A percentile compares a stretch with the other conserved stretches of the same genome.
Evolutionary conservation across 2,113 vertebrate species (phyloP).

Genomic region (Pollimyrus isidori): DNA sequence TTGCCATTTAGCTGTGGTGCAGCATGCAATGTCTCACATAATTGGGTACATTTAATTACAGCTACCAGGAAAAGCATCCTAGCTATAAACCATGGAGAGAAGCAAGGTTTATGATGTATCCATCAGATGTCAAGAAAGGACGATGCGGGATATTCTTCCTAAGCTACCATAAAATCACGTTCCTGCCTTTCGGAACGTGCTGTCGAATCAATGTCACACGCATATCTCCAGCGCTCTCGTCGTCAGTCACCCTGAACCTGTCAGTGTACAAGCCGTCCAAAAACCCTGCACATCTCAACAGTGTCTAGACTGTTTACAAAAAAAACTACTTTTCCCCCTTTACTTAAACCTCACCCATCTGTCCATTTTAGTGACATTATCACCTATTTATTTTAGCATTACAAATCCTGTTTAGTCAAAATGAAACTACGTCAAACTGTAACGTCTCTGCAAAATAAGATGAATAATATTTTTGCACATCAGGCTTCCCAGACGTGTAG

Average conservation of each 20-base stretch:
- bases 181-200: not conserved
- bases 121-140: not conserved
- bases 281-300: not conserved
- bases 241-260: not conserved
- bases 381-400: not conserved
- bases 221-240: not conserved
- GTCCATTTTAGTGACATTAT: not conserved
- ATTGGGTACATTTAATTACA: not conserved
- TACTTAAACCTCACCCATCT: not conserved
- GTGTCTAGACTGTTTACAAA: not conserved
- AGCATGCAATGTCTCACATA: not conserved
- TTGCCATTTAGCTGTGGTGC: not conserved
- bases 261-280: not conserved
- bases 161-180: not conserved
- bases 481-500: slow-evolving; percentile 9
- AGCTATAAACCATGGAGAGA: not conserved
- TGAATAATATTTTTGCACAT: slow-evolving; percentile 1
- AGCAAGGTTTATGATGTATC: not conserved
- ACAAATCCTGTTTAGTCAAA: not conserved
- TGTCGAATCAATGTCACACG: not conserved
- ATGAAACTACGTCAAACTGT: not conserved
- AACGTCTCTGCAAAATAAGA: not conserved
- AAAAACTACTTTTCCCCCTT: not conserved
- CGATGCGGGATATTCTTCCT: not conserved
- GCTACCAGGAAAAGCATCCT: not conserved